These are phyloP conservation scores for Drymonia ruficornis DNA, from an alignment of 2,888 invertebrate species.

Conservation along the genomic window DNA sequence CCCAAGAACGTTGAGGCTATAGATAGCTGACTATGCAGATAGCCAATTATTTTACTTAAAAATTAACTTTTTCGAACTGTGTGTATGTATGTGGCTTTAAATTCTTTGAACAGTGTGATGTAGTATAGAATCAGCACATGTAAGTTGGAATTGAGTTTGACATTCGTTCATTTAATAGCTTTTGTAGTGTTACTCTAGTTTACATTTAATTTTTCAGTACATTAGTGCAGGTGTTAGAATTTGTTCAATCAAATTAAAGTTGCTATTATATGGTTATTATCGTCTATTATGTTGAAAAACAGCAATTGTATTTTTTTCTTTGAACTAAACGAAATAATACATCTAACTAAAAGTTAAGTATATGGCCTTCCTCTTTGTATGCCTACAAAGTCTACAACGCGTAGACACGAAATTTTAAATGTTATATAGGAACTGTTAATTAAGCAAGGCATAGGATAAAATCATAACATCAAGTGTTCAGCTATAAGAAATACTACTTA, in stretches of 20 bases:
- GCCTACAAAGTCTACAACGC: not conserved
- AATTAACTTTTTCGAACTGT: not conserved
- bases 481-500: too few relatives aligned
- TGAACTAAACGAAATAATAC: not conserved
- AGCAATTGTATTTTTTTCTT: not conserved
- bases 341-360: not conserved
- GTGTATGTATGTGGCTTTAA: not conserved
- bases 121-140: not conserved
- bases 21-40: too few relatives aligned
- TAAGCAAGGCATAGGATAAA: too few relatives aligned
- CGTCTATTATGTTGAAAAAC: not conserved
- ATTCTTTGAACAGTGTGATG: not conserved
- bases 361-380: not conserved
- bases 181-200: constrained; percentile 1
- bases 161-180: not conserved
- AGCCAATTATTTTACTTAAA: not conserved
- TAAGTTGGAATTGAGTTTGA: constrained; percentile 2
- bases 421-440: too few relatives aligned
- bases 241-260: constrained; percentile 4
- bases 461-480: too few relatives aligned
- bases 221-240: not conserved
- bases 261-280: constrained; percentile 2
- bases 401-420: too few relatives aligned
- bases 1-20: too few relatives aligned
- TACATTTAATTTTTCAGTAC: constrained; percentile 6